Base-by-base conservation (phyloP, 2,888 invertebrate species). In the Acleris emargana region DNA sequence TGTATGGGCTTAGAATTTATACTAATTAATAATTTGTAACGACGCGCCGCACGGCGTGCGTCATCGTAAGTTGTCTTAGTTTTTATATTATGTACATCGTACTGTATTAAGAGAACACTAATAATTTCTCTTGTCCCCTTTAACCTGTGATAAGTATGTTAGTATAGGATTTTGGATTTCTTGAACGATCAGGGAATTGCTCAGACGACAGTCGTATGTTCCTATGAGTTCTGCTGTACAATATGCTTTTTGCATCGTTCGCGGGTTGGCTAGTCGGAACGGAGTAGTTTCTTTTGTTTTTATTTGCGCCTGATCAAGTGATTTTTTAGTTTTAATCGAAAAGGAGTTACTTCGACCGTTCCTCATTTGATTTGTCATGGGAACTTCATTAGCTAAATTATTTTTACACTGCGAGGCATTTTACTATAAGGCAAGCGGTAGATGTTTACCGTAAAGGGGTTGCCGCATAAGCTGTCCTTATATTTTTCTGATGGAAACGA, bases 71-170 rank as follows among this genome's bases (percentile, higher is more conserved):
- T 88, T 89, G 87, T 88, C 84, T 89, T 88, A 89, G 87, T 81
- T 88, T 84, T 84, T 83, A 81, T 81, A 80, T 83, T 80, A 82
- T 80, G 81, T 78, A 82, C 81, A 76, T 82, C 82, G 83, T 87
- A 84, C 82, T 86, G 85, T 86, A 87, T 86, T 84, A 86, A 89
- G 90, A 91, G 91, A 90, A 89, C 87, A 87, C 87, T 90, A 86
- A 88, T 88, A 89, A 86, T 90, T 89, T 90, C 89, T 91, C 91
- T 90, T 91, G 91, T 91, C 91, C 91, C 91, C 88, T 89, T 81
- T 91, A 89, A 92, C 91, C 91, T 92, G 91, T 92, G 91, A 92
- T 92, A 92, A 92, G 91, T 91, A 92, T 87, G 87, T 91, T 91
- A 91, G 91, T 85, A 78, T 85, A 89, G 84, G 81, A 73, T 79